phyloP scores from a whole-genome alignment of 2,113 vertebrate species.

The Dermatemys mawii region DNA sequence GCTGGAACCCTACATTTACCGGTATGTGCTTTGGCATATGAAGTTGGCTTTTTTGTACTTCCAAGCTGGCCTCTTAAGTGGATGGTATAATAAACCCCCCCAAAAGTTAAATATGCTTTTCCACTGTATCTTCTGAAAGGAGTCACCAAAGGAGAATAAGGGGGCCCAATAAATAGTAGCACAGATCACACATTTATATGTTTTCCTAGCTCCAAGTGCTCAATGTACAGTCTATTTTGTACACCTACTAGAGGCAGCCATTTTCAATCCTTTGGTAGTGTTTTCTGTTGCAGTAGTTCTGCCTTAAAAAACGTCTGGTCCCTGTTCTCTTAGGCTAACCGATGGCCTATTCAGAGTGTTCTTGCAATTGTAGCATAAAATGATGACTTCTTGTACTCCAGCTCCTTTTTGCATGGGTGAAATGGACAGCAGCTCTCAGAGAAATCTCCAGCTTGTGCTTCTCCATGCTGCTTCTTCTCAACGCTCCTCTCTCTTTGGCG shows the following conservation, averaged over 20 bases:
- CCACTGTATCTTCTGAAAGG: background rate
- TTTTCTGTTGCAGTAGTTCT: background rate
- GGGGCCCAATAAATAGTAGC: background rate
- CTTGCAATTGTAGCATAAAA: conserved; percentile 52
- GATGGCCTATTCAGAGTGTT: conserved; percentile 60
- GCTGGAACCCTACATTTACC: background rate
- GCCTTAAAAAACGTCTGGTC: conserved; percentile 18
- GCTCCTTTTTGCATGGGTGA: conserved; percentile 75
- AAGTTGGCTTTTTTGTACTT: background rate
- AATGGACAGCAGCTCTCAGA: conserved; percentile 75
- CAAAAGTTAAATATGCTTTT: background rate
- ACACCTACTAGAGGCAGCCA: background rate
- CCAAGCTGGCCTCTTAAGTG: background rate
- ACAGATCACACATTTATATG: rapidly evolving
- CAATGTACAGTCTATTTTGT: background rate
- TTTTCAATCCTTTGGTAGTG: background rate
- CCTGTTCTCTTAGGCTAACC: conserved; percentile 71
- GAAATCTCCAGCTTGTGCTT: conserved; percentile 84
- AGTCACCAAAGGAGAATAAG: background rate
- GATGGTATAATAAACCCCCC: background rate
- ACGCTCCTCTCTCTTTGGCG: conserved; percentile 88
- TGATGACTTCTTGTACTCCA: conserved; percentile 65
- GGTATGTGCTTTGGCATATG: background rate
- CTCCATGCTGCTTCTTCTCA: conserved; percentile 87
- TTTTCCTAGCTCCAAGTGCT: background rate